phyloP scores from a whole-genome alignment of 2,797 vertebrate species.

The Clarias fuscus region DNA sequence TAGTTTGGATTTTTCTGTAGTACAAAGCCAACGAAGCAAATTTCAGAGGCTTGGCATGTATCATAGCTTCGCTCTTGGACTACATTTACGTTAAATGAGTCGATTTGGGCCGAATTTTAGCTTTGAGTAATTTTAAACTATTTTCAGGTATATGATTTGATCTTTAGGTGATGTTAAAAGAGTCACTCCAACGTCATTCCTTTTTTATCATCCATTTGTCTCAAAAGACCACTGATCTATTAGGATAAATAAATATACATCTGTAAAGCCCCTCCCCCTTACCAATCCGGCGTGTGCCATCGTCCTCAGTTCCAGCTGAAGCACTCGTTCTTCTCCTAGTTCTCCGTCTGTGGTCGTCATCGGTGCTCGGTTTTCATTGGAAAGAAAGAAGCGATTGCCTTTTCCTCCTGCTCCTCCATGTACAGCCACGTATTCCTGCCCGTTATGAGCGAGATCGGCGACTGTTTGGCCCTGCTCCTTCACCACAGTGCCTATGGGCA shows the following conservation, averaged over 20 bases:
- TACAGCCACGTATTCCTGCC: conserved; percentile 84
- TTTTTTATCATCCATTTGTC: neutral
- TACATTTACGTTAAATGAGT: neutral
- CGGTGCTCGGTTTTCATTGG: conserved; percentile 91
- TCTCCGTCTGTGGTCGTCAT: conserved; percentile 75
- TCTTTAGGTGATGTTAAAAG: too few species aligned
- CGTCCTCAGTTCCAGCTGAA: conserved; percentile 89
- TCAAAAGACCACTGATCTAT: neutral
- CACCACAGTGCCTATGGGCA: conserved; percentile 88
- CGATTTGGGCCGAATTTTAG: neutral
- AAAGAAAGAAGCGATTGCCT: conserved; percentile 91
- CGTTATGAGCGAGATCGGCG: conserved; percentile 79
- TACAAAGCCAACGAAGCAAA: neutral
- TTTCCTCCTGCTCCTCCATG: conserved; percentile 90
- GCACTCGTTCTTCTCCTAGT: conserved; percentile 81
- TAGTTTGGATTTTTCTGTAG: neutral
- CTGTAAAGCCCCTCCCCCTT: conserved; percentile 30
- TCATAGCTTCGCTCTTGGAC: too few species aligned
- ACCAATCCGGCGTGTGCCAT: conserved; percentile 96
- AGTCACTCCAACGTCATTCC: neutral
- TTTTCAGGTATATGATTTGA: too few species aligned
- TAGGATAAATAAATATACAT: neutral
- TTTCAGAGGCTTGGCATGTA: neutral
- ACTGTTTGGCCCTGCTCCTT: conserved; percentile 79
- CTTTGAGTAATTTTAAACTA: too few species aligned